Evolutionary conservation across 2,113 vertebrate genomes (phyloP).

Genomic region (Tylochromis polylepis): DNA sequence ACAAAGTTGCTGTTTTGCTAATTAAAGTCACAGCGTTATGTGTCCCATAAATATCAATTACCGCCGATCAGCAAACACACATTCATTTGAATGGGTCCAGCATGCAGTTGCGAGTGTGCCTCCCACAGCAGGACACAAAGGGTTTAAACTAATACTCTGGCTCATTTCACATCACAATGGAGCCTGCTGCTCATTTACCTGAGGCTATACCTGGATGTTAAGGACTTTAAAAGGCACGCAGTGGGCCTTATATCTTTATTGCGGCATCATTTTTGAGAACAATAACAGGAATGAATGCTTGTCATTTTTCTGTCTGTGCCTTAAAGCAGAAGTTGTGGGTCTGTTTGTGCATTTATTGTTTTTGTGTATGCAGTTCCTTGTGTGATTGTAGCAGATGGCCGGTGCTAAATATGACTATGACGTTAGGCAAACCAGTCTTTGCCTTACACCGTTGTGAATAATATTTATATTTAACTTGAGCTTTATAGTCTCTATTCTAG

Average conservation of each 20-base stretch:
- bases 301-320: neutral
- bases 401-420: neutral
- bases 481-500: neutral
- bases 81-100: constrained; percentile 27
- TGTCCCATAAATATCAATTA: constrained; percentile 50
- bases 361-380: neutral
- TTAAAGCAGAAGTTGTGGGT: neutral
- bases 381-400: neutral
- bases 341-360: neutral
- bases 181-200: neutral
- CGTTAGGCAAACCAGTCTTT: neutral
- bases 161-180: neutral
- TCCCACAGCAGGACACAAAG: constrained; percentile 28
- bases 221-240: neutral
- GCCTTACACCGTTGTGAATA: neutral
- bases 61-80: constrained; percentile 57
- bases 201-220: neutral
- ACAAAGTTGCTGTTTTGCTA: constrained; percentile 58
- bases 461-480: neutral
- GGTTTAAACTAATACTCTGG: neutral
- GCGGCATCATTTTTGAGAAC: neutral
- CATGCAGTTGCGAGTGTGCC: neutral
- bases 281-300: neutral
- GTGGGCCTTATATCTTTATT: neutral
- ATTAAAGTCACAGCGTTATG: constrained; percentile 63